phyloP scores from a whole-genome alignment of 2,113 vertebrate genomes.

The Pseudorasbora parva region DNA sequence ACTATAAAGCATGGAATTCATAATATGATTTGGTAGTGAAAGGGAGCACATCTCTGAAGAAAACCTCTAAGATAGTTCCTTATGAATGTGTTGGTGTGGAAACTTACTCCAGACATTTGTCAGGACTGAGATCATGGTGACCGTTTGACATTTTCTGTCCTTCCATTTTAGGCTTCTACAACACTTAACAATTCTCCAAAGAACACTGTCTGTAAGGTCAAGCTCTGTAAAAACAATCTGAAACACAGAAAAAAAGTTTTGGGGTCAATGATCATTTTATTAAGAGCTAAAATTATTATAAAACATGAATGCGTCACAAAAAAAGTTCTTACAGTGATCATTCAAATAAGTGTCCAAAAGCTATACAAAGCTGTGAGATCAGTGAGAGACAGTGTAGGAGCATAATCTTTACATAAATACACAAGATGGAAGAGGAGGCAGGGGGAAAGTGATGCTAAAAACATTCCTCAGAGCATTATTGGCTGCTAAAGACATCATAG shows the following conservation, averaged over 20 bases:
- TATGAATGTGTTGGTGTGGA: neutral
- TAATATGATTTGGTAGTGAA: neutral
- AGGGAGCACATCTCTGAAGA: neutral
- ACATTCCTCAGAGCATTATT: neutral
- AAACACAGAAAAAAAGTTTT: neutral
- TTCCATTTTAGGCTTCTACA: constrained; percentile 64
- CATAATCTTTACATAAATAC: neutral
- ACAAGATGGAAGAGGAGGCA: neutral
- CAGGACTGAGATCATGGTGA: constrained; percentile 57
- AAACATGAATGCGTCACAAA: neutral
- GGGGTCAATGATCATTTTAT: neutral
- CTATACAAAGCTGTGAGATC: neutral
- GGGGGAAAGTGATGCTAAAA: neutral
- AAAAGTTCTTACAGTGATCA: too few species aligned
- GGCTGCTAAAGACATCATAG: neutral
- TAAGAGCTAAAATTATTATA: neutral
- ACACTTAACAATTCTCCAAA: neutral
- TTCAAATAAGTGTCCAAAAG: neutral
- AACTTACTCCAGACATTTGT: constrained; percentile 61
- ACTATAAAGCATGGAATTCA: neutral
- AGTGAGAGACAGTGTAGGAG: neutral
- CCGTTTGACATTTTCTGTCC: constrained; percentile 74
- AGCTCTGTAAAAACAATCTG: constrained; percentile 8
- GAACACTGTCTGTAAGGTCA: neutral
- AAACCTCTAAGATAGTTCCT: neutral